Conservation (phyloP, 37 sponge, comb jelly and placozoan genomes). For the Spongia lamella region DNA sequence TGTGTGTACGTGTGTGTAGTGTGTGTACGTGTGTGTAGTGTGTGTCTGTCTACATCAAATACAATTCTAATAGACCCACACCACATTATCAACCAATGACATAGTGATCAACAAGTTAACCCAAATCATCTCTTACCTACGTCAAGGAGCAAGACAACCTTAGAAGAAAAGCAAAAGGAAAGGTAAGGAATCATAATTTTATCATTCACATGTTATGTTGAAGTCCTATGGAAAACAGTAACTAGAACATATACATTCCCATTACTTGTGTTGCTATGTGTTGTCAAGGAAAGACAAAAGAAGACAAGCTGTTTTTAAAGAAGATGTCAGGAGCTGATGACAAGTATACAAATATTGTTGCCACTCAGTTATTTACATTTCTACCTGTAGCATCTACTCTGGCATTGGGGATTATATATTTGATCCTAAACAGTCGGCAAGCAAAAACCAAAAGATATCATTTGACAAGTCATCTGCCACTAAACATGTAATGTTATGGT, state of each 20-base stretch:
- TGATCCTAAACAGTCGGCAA: constrained; percentile 32
- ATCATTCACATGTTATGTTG: neutral
- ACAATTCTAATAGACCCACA: constrained; percentile 52
- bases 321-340: no score
- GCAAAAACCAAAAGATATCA: constrained; percentile 2
- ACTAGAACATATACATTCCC: neutral
- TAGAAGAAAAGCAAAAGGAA: constrained; percentile 83
- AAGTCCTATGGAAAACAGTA: neutral
- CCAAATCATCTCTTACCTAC: constrained; percentile 93
- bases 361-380: neutral
- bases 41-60: no score
- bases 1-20: constrained; percentile 9
- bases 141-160: constrained; percentile 66
- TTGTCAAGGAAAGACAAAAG: no score
- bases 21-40: neutral
- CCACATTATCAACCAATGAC: constrained; percentile 89
- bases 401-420: constrained; percentile 82
- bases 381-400: constrained; percentile 66
- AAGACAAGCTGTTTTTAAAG: no score
- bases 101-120: constrained; percentile 99
- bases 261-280: no score
- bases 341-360: neutral
- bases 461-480: constrained; percentile 40
- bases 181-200: constrained; percentile 61
- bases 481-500: neutral